Conservation (phyloP, 2,888 invertebrate species). For the Drosophila leonis region DNA sequence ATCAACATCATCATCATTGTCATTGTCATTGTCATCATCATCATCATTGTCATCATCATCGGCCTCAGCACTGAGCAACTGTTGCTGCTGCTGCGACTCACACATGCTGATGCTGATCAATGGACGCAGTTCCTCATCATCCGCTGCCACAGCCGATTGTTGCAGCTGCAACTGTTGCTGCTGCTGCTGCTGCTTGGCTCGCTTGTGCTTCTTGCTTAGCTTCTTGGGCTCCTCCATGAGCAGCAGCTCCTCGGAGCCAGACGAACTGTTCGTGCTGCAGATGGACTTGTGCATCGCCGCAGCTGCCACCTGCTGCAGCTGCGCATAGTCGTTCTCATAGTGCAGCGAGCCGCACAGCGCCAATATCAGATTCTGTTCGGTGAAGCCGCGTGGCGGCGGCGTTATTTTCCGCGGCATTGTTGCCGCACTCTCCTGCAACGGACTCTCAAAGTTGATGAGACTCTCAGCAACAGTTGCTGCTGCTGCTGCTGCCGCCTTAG, state of each 20-base stretch:
- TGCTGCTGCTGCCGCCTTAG: neutral
- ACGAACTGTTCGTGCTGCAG: slow-evolving; percentile 77
- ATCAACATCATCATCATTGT: neutral
- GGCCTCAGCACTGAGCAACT: neutral
- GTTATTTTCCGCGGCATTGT: slow-evolving; percentile 62
- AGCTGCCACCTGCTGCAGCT: slow-evolving; percentile 27
- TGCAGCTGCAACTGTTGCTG: slow-evolving; percentile 68
- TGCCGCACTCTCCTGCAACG: slow-evolving; percentile 74
- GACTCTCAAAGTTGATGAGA: slow-evolving; percentile 85
- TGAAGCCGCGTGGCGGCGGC: slow-evolving; percentile 75
- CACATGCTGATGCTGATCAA: slow-evolving; percentile 82
- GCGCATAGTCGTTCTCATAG: slow-evolving; percentile 79
- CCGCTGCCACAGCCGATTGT: slow-evolving; percentile 40
- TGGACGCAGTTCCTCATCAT: slow-evolving; percentile 84
- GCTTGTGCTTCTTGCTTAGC: slow-evolving; percentile 79
- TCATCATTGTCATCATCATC: slow-evolving; percentile 3
- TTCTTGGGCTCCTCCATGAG: slow-evolving; percentile 74
- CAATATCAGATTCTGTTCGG: slow-evolving; percentile 82
- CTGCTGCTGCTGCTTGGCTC: slow-evolving; percentile 68
- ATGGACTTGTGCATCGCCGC: slow-evolving; percentile 62
- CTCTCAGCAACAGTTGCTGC: slow-evolving; percentile 38
- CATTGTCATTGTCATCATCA: neutral
- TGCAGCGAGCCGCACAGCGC: slow-evolving; percentile 85
- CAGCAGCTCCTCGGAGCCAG: slow-evolving; percentile 75
- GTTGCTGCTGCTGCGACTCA: slow-evolving; percentile 64